A percentile compares a stretch with the other conserved stretches of the same genome.
These are phyloP conservation scores for Sarcophilus harrisii DNA, from an alignment of 2,797 vertebrate genomes.

Conservation along the genomic window DNA sequence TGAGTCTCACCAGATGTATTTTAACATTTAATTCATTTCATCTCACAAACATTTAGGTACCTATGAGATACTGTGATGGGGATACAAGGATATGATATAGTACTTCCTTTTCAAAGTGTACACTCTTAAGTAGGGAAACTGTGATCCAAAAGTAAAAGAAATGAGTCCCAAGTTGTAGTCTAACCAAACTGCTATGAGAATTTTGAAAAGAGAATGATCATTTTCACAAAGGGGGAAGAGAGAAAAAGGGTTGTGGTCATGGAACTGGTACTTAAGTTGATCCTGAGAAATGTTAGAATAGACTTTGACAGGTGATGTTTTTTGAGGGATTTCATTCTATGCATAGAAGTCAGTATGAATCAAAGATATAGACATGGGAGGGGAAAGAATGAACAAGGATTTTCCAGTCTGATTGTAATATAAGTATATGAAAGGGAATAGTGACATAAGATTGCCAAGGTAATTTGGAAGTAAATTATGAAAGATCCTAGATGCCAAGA, in stretches of 20 bases:
- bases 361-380: background rate
- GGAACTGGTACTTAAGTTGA: background rate
- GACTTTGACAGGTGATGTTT: background rate
- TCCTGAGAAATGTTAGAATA: background rate
- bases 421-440: background rate
- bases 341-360: background rate
- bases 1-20: slow-evolving; percentile 80
- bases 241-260: background rate
- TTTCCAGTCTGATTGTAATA: background rate
- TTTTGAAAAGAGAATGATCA: background rate
- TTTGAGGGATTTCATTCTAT: background rate
- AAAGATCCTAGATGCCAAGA: background rate
- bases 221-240: background rate
- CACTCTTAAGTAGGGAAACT: background rate
- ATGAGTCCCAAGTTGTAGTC: background rate
- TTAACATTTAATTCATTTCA: background rate
- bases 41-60: background rate
- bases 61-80: background rate
- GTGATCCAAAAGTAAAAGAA: background rate
- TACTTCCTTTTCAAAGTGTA: background rate
- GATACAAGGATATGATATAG: background rate
- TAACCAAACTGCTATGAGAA: background rate
- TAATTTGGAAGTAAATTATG: background rate
- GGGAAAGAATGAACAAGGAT: background rate
- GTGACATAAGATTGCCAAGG: background rate